These are phyloP conservation scores for Menidia menidia DNA, from an alignment of 2,797 vertebrate genomes.

Conservation along the genomic window DNA sequence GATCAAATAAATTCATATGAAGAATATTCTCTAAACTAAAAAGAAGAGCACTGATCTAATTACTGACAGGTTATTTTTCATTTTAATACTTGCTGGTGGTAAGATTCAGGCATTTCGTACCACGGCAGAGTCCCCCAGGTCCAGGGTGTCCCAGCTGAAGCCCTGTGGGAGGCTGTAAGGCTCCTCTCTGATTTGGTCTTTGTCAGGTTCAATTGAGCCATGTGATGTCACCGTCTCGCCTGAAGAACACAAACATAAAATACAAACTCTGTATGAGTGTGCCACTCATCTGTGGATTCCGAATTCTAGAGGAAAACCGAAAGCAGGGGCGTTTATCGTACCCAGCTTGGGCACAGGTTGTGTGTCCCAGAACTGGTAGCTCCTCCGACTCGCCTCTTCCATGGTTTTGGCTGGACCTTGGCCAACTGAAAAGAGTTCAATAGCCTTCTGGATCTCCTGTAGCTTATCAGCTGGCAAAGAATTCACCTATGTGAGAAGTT, in stretches of 20 bases:
- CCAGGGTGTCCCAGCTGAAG: conserved; percentile 96
- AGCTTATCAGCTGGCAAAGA: conserved; percentile 78
- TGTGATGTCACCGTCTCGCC: conserved; percentile 96
- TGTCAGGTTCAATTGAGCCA: conserved; percentile 95
- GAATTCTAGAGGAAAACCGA: neutral
- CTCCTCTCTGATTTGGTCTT: conserved; percentile 94
- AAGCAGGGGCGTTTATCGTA: conserved; percentile 60
- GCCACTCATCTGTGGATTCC: neutral
- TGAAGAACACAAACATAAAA: conserved; percentile 59
- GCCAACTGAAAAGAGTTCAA: conserved; percentile 96
- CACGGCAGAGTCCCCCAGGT: conserved; percentile 91
- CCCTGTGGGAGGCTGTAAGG: conserved; percentile 96
- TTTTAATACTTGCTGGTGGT: neutral
- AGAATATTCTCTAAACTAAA: no score
- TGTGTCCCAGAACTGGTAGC: conserved; percentile 99
- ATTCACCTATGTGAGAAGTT: conserved; percentile 78
- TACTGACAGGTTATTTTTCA: no score
- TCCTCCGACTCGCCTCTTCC: conserved; percentile 97
- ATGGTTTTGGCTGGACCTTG: conserved; percentile 98
- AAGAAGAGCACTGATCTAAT: no score
- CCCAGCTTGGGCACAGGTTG: conserved; percentile 98
- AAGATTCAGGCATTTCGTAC: conserved; percentile 79
- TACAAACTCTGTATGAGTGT: neutral
- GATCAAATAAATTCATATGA: no score
- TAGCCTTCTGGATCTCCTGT: conserved; percentile 94